Evolutionary conservation across 2,888 invertebrate genomes (phyloP).

Genomic region (Hermaeophaga mercurialis): DNA sequence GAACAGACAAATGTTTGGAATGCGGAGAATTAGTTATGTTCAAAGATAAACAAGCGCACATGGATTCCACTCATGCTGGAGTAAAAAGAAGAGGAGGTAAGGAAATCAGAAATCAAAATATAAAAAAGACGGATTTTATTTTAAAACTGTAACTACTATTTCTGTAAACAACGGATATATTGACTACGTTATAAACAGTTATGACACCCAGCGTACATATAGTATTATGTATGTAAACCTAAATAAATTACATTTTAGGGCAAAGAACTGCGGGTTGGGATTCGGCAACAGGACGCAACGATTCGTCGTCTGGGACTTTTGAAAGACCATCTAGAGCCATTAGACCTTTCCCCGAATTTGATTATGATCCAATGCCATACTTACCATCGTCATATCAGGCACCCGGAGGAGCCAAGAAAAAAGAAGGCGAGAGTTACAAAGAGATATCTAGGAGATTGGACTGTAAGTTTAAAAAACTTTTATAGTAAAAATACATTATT

Average conservation of each 20-base stretch:
- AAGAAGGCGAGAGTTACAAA: conserved; percentile 54
- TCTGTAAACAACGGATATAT: too few relatives aligned
- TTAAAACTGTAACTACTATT: too few relatives aligned
- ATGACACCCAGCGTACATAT: too few relatives aligned
- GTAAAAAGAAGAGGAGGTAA: conserved; percentile 66
- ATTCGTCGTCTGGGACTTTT: conserved; percentile 9
- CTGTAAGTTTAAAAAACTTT: conserved; percentile 46
- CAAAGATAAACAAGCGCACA: conserved; percentile 68
- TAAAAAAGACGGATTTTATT: too few relatives aligned
- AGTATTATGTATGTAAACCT: too few relatives aligned
- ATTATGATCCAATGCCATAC: conserved; percentile 47
- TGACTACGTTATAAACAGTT: too few relatives aligned
- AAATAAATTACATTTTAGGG: too few relatives aligned
- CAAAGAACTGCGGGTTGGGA: conserved; percentile 23
- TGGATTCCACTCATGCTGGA: conserved; percentile 71
- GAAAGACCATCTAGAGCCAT: conserved; percentile 41
- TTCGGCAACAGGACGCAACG: conserved; percentile 24
- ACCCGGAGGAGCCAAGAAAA: conserved; percentile 50
- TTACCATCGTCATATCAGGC: conserved; percentile 42
- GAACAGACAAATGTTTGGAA: conserved; percentile 71
- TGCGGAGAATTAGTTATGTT: conserved; percentile 74
- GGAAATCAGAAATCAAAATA: too few relatives aligned
- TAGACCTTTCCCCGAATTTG: conserved; percentile 41
- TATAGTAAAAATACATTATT: too few relatives aligned
- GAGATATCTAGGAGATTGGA: conserved; percentile 55